Base-by-base conservation (phyloP, 1,140 invertebrate species). In the Ceratoteleas bidentatus region DNA sequence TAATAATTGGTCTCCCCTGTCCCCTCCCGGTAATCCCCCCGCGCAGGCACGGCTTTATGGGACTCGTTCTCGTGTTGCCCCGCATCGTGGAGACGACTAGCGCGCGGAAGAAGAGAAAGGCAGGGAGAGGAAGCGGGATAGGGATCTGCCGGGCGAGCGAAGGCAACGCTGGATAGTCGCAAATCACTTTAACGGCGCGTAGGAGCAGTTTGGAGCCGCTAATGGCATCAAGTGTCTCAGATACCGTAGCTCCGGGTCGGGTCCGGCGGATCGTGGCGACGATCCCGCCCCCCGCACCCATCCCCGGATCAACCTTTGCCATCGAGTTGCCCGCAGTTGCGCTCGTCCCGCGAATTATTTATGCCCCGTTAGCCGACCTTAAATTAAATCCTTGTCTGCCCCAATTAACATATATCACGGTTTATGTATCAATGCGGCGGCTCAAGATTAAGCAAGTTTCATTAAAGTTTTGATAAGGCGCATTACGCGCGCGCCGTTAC, bases 151-250 rank as follows among this genome's bases (percentile, higher is more conserved):
- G 49, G 36, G 70, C 24, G 56, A 58, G 38, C 24, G 61, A 60
- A 40, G 66, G 58, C 57, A 69, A 54, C 84, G 85, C 84, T 86
- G 84, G 86, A 87, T 88, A 87, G 86, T 91, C 89, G 87, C 89
- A 91, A 91, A 90, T 91, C 90, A 90, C 90, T 90, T 90, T 90
- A 90, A 90, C 88, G 89, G 88, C 88, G 82, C 83, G 85, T 68
- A 85, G 85, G 83, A 89, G 90, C 88, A 89, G 88, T 91, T 91
- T 90, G 82, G 87, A 89, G 88, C 84, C 88, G 87, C 86, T 91
- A 91, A 90, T 91, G 88, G 90, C 89, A 86, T 91, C 88, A 91
- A 91, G 89, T 90, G 87, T 90, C 89, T 90, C 87, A 87, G 87
- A 89, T 90, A 90, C 87, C 85, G 85, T 80, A 75, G 87, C 85